Evolutionary conservation across 2,113 vertebrate species (phyloP), one percentile per base, ranked within the genome.

Genomic region (Mobula birostris): DNA sequence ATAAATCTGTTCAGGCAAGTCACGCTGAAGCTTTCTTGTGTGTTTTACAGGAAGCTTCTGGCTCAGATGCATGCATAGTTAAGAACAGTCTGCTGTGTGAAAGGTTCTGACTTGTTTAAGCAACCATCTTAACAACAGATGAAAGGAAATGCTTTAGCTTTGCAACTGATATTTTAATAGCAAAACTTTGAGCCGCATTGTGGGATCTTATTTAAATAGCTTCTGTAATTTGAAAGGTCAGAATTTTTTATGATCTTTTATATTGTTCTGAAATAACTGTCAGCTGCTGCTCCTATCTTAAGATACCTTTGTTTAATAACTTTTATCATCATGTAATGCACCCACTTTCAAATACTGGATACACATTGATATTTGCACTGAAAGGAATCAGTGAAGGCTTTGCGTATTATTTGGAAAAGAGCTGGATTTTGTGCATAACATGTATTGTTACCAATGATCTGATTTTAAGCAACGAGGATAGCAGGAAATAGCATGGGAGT

Each of bases 321-420:
- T 92, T 32, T 92, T 40, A 70, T 70, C 63, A 19, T 9, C 21
- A 72, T 36, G 88, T 72, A 40, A 40, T 92, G 95, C 97, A 97
- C 97, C 97, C 97, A 97, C 94, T 97, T 97, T 94, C 95, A 97
- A 97, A 97, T 97, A 97, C 97, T 96, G 96, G 95, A 96, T 97
- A 97, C 96, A 97, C 97, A 98, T 97, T 97, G 96, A 95, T 95
- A 96, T 97, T 97, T 97, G 96, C 97, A 95, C 95, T 96, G 96
- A 96, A 97, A 96, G 96, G 96, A 95, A 95, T 95, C 96, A 96
- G 95, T 95, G 63, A 40, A 96, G 96, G 96, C 97, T 97, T 98
- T 98, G 97, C 97, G 97, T 97, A 97, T 97, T 97, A 97, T 98
- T 98, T 98, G 98, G 97, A 97, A 96, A 97, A 98, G 97, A 97